A percentile compares a stretch with the other conserved stretches of the same genome.
Conservation (phyloP, 2,888 invertebrate species). For the Ceratothoa steindachneri region DNA sequence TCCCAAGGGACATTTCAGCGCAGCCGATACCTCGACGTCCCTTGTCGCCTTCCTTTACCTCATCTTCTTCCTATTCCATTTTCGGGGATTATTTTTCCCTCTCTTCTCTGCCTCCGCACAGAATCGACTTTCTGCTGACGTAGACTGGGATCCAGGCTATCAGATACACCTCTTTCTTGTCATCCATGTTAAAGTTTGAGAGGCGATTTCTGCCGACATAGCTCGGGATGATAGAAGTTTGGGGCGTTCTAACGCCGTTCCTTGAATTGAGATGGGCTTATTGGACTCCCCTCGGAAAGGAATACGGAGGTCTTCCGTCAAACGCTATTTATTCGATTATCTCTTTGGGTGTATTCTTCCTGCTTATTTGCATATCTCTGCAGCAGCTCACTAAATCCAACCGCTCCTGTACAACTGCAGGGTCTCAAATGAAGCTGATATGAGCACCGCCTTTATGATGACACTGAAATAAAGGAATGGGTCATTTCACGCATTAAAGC, state of each 20-base stretch:
- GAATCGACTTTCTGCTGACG: neutral
- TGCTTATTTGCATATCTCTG: neutral
- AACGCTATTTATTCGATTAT: no score
- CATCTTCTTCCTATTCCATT: no score
- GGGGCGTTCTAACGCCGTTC: neutral
- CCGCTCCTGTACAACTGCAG: no score
- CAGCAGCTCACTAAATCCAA: no score
- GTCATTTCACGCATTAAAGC: neutral
- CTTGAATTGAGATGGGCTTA: no score
- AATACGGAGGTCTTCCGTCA: no score
- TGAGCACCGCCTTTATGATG: neutral
- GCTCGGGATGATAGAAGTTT: no score
- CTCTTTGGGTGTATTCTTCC: neutral
- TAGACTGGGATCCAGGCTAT: neutral
- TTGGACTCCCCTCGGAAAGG: no score
- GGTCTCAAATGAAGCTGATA: no score
- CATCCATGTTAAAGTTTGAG: neutral
- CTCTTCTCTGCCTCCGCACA: neutral
- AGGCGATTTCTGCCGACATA: neutral
- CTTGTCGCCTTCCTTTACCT: neutral
- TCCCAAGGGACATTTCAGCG: neutral
- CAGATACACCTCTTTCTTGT: neutral
- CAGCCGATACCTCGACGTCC: neutral
- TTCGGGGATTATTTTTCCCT: no score
- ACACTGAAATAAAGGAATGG: neutral